Percentiles rank a stretch among this genome's conserved stretches.
Evolutionary conservation across 2,113 vertebrate species (phyloP).

Genomic region (Hystrix cristata): DNA sequence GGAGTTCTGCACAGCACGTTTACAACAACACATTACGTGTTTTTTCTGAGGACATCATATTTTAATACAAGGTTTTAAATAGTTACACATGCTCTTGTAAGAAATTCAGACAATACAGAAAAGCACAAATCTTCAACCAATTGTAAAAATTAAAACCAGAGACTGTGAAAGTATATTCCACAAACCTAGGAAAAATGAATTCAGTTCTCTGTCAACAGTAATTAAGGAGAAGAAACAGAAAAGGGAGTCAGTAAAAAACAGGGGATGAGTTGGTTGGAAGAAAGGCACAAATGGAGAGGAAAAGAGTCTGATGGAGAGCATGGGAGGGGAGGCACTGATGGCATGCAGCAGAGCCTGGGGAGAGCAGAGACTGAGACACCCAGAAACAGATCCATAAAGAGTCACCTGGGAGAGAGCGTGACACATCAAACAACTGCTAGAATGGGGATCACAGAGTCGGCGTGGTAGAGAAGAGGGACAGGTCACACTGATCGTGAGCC

Average conservation of each 20-base stretch:
- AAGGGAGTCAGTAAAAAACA: neutral
- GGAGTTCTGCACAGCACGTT: fast-evolving
- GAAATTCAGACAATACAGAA: conserved; percentile 30
- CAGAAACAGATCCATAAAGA: neutral
- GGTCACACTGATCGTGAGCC: neutral
- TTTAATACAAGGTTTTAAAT: neutral
- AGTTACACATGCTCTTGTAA: neutral
- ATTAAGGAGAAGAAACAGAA: neutral
- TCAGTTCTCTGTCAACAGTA: conserved; percentile 18
- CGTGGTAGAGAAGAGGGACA: neutral
- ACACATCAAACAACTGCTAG: neutral
- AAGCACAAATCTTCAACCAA: neutral
- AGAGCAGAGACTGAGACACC: neutral
- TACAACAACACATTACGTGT: neutral
- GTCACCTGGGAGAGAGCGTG: neutral
- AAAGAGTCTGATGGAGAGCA: neutral
- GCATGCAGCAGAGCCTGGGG: neutral
- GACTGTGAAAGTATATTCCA: neutral
- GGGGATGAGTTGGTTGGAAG: neutral
- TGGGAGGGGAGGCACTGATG: fast-evolving
- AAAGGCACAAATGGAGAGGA: neutral
- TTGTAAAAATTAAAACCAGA: conserved; percentile 58
- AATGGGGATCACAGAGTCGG: neutral
- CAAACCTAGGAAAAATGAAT: neutral
- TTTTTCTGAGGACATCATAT: neutral